phyloP scores from a whole-genome alignment of 1,140 invertebrate genomes.

The Thalassaphorura encarpata region DNA sequence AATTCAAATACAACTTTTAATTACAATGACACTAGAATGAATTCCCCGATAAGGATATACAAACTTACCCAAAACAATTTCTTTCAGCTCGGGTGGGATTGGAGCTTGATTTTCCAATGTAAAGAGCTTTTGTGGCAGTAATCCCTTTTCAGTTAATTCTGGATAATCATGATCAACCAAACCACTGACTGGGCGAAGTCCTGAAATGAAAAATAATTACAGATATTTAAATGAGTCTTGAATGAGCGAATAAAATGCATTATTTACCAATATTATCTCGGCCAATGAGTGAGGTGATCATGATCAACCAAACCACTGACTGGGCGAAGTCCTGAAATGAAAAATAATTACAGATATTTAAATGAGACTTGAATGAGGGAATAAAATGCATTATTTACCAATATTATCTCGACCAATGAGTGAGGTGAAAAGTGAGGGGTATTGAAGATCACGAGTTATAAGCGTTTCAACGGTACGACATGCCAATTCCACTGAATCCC shows the following conservation, averaged over 20 bases:
- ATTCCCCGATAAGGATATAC: no score
- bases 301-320: conserved; percentile 78
- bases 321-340: conserved; percentile 32
- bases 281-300: conserved; percentile 83
- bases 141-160: conserved; percentile 51
- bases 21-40: background rate
- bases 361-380: no score
- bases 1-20: background rate
- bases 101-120: conserved; percentile 71
- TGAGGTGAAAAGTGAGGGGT: background rate
- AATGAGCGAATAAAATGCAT: background rate
- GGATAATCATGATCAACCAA: conserved; percentile 84
- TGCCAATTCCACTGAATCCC: background rate
- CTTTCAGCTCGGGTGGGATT: conserved; percentile 80
- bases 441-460: background rate
- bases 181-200: conserved; percentile 57
- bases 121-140: conserved; percentile 63
- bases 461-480: background rate
- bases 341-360: no score
- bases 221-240: background rate
- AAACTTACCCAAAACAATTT: conserved; percentile 88
- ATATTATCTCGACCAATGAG: background rate
- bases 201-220: background rate
- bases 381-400: background rate
- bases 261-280: background rate